Evolutionary conservation across 2,113 vertebrate genomes (phyloP).

Genomic region (Holacanthus passer): DNA sequence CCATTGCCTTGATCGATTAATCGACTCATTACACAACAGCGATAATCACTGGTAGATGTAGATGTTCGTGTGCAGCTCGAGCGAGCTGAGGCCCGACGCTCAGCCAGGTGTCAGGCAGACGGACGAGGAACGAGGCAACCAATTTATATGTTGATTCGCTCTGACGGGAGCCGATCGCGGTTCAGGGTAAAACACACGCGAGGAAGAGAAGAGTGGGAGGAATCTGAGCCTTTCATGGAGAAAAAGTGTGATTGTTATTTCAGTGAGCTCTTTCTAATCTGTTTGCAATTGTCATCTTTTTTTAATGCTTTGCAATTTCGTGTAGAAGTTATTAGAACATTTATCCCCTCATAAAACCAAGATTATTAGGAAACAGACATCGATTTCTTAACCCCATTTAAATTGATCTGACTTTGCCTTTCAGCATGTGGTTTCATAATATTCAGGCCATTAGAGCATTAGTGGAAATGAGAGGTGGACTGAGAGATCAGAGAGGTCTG

Average conservation of each 20-base stretch:
- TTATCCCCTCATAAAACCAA: not conserved
- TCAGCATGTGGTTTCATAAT: not conserved
- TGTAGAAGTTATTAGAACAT: not conserved
- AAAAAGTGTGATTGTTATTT: not conserved
- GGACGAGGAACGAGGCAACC: constrained; percentile 17
- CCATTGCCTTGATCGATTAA: constrained; percentile 27
- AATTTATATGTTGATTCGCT: constrained; percentile 24
- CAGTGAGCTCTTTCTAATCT: not conserved
- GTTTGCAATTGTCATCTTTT: not conserved
- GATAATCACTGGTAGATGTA: constrained; percentile 9
- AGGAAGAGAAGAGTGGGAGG: not conserved
- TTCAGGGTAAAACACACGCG: not conserved
- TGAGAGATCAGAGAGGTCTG: not conserved
- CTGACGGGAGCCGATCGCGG: constrained; percentile 2
- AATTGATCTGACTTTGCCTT: constrained; percentile 1
- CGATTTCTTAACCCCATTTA: constrained; percentile 24
- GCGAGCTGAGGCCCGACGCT: not conserved
- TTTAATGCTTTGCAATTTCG: not conserved
- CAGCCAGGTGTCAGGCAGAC: constrained; percentile 28
- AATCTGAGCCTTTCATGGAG: not conserved
- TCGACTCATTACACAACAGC: constrained; percentile 34
- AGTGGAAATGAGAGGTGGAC: not conserved
- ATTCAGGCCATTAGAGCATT: not conserved
- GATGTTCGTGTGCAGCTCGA: constrained; percentile 13
- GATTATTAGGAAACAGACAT: not conserved